Percentiles rank a stretch among this genome's conserved stretches.
Conservation (phyloP, 2,797 vertebrate species). For the Varecia variegata region DNA sequence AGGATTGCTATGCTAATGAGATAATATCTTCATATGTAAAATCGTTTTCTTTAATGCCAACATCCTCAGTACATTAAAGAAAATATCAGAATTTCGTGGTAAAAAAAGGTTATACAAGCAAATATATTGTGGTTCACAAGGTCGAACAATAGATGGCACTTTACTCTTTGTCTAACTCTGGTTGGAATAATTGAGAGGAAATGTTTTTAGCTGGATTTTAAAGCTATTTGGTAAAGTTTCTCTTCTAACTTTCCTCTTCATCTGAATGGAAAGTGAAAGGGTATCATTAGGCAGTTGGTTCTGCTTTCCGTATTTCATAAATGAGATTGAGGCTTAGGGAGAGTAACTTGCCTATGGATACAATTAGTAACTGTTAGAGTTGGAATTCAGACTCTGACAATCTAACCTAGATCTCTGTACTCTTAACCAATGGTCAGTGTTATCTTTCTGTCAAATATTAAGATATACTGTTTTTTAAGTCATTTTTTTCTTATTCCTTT, state of each 20-base stretch:
- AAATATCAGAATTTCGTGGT: conserved; percentile 11
- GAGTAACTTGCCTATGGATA: background rate
- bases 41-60: background rate
- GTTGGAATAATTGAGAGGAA: background rate
- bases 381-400: background rate
- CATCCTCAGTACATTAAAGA: conserved; percentile 5
- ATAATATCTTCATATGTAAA: background rate
- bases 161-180: background rate
- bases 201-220: background rate
- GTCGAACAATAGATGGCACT: conserved; percentile 45
- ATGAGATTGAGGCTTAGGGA: background rate
- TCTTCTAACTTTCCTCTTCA: background rate
- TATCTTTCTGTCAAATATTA: background rate
- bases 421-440: background rate
- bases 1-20: background rate
- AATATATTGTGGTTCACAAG: background rate
- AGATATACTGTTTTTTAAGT: background rate
- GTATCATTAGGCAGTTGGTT: background rate
- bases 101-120: background rate
- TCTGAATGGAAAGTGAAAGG: background rate
- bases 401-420: background rate
- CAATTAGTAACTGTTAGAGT: background rate
- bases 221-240: background rate
- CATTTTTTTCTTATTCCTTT: background rate
- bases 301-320: background rate